Conservation (phyloP, 2,797 vertebrate species). For the Chaenodraco wilsoni region DNA sequence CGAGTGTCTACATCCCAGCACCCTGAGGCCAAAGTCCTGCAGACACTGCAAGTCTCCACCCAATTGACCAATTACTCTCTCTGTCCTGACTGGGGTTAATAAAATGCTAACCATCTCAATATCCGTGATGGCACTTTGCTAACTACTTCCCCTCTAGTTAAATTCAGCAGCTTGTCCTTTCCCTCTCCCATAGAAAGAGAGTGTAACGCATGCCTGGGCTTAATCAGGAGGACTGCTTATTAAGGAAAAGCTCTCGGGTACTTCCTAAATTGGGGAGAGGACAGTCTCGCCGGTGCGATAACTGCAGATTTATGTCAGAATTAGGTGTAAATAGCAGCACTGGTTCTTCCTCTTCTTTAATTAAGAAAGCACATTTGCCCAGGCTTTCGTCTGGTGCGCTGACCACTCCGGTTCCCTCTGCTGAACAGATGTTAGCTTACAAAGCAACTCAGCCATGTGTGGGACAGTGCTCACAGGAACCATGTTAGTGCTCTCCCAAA, state of each 20-base stretch:
- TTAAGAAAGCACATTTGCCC: constrained; percentile 77
- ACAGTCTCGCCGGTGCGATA: constrained; percentile 78
- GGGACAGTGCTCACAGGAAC: constrained; percentile 35
- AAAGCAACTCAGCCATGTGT: constrained; percentile 61
- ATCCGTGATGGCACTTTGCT: constrained; percentile 72
- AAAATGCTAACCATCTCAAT: constrained; percentile 82
- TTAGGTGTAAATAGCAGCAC: constrained; percentile 77
- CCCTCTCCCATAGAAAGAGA: constrained; percentile 50
- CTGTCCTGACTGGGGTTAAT: constrained; percentile 76
- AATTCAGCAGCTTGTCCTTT: constrained; percentile 62
- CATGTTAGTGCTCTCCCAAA: constrained; percentile 30
- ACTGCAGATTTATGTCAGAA: constrained; percentile 84
- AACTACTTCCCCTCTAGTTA: constrained; percentile 75
- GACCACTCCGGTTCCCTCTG: constrained; percentile 58
- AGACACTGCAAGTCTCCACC: constrained; percentile 75
- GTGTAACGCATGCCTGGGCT: constrained; percentile 61
- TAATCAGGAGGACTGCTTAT: constrained; percentile 84
- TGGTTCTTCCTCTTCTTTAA: constrained; percentile 77
- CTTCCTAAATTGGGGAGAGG: constrained; percentile 75
- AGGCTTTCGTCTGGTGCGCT: constrained; percentile 48
- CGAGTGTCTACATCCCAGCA: constrained; percentile 65
- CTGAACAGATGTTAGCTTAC: constrained; percentile 59
- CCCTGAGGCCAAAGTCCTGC: constrained; percentile 73
- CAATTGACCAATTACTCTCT: constrained; percentile 75
- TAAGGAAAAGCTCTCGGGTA: constrained; percentile 80